Percentiles rank a stretch among this genome's conserved stretches.
phyloP scores from a whole-genome alignment of 2,113 vertebrate genomes.

The Odontesthes bonariensis region DNA sequence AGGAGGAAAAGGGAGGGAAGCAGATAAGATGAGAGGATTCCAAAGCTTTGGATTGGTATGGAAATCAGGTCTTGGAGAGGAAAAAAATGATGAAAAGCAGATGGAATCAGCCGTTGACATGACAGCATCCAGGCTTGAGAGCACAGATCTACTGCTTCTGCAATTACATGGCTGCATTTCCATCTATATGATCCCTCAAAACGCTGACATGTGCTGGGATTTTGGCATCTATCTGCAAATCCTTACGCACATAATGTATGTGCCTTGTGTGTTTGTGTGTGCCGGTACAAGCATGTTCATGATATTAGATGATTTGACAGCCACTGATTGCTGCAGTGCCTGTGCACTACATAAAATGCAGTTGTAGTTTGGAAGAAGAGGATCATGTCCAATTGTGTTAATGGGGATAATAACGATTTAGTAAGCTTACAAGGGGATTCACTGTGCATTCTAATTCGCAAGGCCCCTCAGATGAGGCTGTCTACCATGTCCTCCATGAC shows the following conservation, averaged over 20 bases:
- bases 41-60: slow-evolving; percentile 67
- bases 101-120: slow-evolving; percentile 67
- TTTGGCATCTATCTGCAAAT: slow-evolving; percentile 47
- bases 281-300: slow-evolving; percentile 25
- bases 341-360: slow-evolving; percentile 55
- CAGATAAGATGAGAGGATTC: slow-evolving; percentile 64
- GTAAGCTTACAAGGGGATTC: slow-evolving; percentile 70
- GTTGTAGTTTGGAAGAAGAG: slow-evolving; percentile 45
- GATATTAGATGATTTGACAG: slow-evolving; percentile 63
- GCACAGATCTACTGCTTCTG: slow-evolving; percentile 57
- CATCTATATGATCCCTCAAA: slow-evolving; percentile 80
- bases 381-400: slow-evolving; percentile 72
- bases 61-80: slow-evolving; percentile 64
- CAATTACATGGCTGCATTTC: slow-evolving; percentile 76
- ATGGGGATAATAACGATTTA: slow-evolving; percentile 74
- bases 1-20: slow-evolving; percentile 23
- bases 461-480: slow-evolving; percentile 31
- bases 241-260: slow-evolving; percentile 25
- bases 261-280: slow-evolving; percentile 30
- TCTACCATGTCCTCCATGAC: slow-evolving; percentile 20
- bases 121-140: slow-evolving; percentile 63
- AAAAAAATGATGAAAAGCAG: slow-evolving; percentile 59
- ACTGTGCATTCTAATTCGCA: slow-evolving; percentile 63
- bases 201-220: slow-evolving; percentile 63
- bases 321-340: slow-evolving; percentile 43